Evolutionary conservation across 2,797 vertebrate species (phyloP), one percentile per base, ranked within the genome.

Genomic region (Scolopax bukidnonensis): DNA sequence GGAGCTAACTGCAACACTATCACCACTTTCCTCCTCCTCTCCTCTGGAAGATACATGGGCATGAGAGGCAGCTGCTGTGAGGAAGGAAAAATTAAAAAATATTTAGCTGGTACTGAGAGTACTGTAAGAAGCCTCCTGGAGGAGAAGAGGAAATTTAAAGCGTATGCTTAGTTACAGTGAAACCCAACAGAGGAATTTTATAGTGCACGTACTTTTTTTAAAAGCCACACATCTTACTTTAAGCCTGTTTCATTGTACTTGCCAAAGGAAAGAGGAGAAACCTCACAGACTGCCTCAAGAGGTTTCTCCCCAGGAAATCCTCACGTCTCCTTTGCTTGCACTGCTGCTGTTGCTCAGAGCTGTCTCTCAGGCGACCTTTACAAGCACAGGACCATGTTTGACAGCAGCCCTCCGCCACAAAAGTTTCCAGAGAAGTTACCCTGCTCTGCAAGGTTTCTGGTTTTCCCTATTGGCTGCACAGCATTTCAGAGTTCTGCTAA

Each of bases 191-290:
- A 90, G 20, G 33, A 67, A 61, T 90, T 87, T 71, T 82, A 65
- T 8, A 83, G n/a, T 6, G 76, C 23, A 8, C 10, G 24, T 16
- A 48, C 36, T 84, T 87, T 64, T 64, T 76, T 30, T 0, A 16
- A 65, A 94, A 94, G 69, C 28, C 70, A 45, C 77, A 40, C 3
- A 0, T 91, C 94, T 91, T 90, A 47, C 91, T 89, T 89, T 48
- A 81, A 93, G 76, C 54, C 59, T 73, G 47, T 84, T 93, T 76
- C 41, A 56, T 2, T 48, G 33, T 80, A 84, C 47, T 78, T 85
- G 82, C 84, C 87, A 95, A 93, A 79, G 65, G 57, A 64, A 97
- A 81, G 85, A 90, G 57, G 25, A 95, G 80, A 95, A 93, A 80
- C 69, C 50, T 84, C 88, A 43, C 60, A 64, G 0, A 53, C 60